A percentile compares a stretch with the other conserved stretches of the same genome.
Conservation (phyloP, 2,888 invertebrate species). For the Elegia similella region DNA sequence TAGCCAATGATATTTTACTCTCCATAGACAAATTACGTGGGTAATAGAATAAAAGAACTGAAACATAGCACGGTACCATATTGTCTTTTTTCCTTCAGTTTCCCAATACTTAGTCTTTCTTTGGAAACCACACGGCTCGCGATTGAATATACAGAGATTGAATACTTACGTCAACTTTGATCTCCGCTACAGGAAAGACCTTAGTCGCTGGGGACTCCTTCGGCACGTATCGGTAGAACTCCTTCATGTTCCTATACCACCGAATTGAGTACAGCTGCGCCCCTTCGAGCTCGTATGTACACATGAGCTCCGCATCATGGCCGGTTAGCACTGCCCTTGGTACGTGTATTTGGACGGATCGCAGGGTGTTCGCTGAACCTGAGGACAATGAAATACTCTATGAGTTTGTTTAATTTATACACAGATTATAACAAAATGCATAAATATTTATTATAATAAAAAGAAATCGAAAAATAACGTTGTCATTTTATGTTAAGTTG, state of each 20-base stretch:
- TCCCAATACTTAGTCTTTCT: too few species aligned
- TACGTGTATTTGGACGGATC: slow-evolving; percentile 74
- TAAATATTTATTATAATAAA: not conserved
- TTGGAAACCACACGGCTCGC: not conserved
- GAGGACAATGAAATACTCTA: slow-evolving; percentile 35
- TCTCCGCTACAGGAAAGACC: slow-evolving; percentile 85
- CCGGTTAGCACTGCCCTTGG: slow-evolving; percentile 80
- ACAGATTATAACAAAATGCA: too few species aligned
- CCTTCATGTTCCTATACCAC: slow-evolving; percentile 88
- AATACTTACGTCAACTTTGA: slow-evolving; percentile 88
- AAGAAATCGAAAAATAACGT: not conserved
- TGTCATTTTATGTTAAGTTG: too few species aligned
- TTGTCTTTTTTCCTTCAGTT: too few species aligned
- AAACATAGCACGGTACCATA: too few species aligned
- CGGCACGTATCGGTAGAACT: slow-evolving; percentile 89
- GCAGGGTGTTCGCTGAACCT: slow-evolving; percentile 70
- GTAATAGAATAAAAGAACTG: too few species aligned
- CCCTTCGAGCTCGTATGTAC: slow-evolving; percentile 82
- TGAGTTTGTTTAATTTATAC: too few species aligned
- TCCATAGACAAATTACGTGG: too few species aligned
- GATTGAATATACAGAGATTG: too few species aligned
- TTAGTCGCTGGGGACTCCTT: slow-evolving; percentile 87
- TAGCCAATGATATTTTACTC: too few species aligned
- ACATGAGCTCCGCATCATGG: slow-evolving; percentile 73
- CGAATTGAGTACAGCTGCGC: slow-evolving; percentile 88